Conservation (phyloP, 2,888 invertebrate genomes). For the Hydroisotoma schaefferi region DNA sequence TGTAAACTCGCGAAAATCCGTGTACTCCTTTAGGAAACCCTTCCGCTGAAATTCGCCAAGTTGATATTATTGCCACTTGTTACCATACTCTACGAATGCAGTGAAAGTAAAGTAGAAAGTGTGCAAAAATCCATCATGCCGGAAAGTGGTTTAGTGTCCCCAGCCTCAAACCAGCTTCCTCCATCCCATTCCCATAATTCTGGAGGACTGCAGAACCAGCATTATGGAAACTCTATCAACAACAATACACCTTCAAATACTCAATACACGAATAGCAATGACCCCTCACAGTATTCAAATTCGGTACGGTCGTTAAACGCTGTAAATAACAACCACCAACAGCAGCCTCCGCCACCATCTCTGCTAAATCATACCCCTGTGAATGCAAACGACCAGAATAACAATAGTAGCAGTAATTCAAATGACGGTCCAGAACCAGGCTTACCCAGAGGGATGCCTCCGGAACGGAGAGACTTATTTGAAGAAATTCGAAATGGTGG, state of each 20-base stretch:
- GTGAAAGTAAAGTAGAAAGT: no score
- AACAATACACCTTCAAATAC: slow-evolving; percentile 11
- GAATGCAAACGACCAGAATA: slow-evolving; percentile 43
- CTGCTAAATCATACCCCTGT: slow-evolving; percentile 1
- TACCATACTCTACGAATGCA: no score
- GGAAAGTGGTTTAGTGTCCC: slow-evolving; percentile 34
- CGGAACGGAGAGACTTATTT: slow-evolving; percentile 40
- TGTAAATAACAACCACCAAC: slow-evolving; percentile 1
- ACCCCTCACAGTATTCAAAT: neutral
- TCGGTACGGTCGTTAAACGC: slow-evolving; percentile 1
- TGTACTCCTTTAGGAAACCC: no score
- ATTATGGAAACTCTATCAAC: neutral
- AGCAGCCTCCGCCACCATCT: neutral
- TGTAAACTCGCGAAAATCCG: no score
- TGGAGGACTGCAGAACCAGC: slow-evolving; percentile 11
- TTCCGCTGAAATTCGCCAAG: no score
- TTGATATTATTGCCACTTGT: no score
- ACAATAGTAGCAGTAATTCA: slow-evolving; percentile 29
- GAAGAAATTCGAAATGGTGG: slow-evolving; percentile 48
- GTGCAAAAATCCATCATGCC: no score
- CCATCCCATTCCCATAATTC: slow-evolving; percentile 23
- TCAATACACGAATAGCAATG: slow-evolving; percentile 18
- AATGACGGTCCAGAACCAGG: slow-evolving; percentile 12
- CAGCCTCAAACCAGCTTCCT: slow-evolving; percentile 10
- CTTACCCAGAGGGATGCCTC: neutral